Base-by-base conservation (phyloP, 2,888 invertebrate genomes). In the Pseudoips prasinana region DNA sequence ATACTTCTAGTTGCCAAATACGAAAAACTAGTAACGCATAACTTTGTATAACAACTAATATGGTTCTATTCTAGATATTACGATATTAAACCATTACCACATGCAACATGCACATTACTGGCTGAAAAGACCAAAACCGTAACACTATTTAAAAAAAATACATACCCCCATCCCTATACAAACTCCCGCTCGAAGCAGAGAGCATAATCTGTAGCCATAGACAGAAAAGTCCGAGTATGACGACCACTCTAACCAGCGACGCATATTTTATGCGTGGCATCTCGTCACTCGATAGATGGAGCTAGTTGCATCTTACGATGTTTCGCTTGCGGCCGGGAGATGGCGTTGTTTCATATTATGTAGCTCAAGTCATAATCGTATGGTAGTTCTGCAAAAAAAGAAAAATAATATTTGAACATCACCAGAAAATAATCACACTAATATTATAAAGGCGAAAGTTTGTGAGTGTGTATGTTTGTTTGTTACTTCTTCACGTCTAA, bases 211-310 rank as follows among this genome's bases (percentile, higher is more conserved):
- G 88, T 30, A 88, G 60, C 88, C 87, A 89, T 3, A 88, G 47
- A 53, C 82, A 81, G 39, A 88, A 73, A 5, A 88, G 66, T 17
- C 77, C 81, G 30, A 84, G 54, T 31, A 87, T 80, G 27, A 87
- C 78, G 26, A 85, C 56, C 32, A 83, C 68, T 20, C 89, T 72
- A 22, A 84, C 71, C 28, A 86, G 58, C n/a, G 87, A 75, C 10
- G 76, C 82, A 73, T 84, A 88, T 61, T 76, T 80, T 55, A 89
- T 45, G 25, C 89, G 77, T 45, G 87, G 89, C 87, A 88, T 92
- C 86, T 53, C 66, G 58, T 53, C 64, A 63, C 29, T 43, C 65
- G 28, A 58, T 17, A 58, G 63, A 54, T 58, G 64, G 59, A 53
- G 58, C 50, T 52, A 40, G 41, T 51, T 37, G 41, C 66, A 63